Evolutionary conservation across 2,797 vertebrate genomes (phyloP), one percentile per base, ranked within the genome.

Genomic region (Manis pentadactyla): DNA sequence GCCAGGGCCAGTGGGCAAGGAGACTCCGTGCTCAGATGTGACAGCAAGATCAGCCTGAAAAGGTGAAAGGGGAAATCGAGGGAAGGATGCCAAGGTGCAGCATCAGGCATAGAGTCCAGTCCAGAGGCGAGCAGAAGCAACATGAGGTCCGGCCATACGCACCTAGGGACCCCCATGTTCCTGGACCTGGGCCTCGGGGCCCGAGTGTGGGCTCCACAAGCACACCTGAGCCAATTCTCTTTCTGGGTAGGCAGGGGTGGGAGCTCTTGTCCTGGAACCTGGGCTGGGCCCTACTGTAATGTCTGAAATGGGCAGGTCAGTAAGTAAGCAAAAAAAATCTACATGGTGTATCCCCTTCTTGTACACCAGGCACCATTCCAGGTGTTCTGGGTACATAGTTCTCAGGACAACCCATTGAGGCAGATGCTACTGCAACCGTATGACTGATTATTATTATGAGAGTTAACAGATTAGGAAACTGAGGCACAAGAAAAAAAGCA

Each of bases 301-400:
- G 4, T 61, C 66, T n/a, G n/a, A 19, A 10, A n/a, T 6, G 55
- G 15, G 37, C 3, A 3, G 37, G 63, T 19, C 21, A 17, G 8
- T 11, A 19, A 34, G 42, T 14, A 15, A 61, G 59, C 25, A 15
- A 61, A 64, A 11, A 1, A 4, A 39, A 37, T 4, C 68, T 18
- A 15, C 1, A 0, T 7, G 0, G 21, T 5, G 31, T 0, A 4
- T 19, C 1, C 5, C 25, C 49, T 66, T 37, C 2, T 15, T 8
- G 0, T 18, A 2, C 0, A 0, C 51, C n/a, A 1, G 18, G 42
- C 5, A 1, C 34, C 14, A 2, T 2, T 8, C 10, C 11, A 1
- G 55, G 11, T 11, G n/a, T 42, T 74, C 2, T 37, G 3, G 1
- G 0, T 2, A 2, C 6, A 31, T 1, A 31, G 25, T 46, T 66